phyloP scores from a whole-genome alignment of 2,888 invertebrate species.

The Oscheius onirici region DNA sequence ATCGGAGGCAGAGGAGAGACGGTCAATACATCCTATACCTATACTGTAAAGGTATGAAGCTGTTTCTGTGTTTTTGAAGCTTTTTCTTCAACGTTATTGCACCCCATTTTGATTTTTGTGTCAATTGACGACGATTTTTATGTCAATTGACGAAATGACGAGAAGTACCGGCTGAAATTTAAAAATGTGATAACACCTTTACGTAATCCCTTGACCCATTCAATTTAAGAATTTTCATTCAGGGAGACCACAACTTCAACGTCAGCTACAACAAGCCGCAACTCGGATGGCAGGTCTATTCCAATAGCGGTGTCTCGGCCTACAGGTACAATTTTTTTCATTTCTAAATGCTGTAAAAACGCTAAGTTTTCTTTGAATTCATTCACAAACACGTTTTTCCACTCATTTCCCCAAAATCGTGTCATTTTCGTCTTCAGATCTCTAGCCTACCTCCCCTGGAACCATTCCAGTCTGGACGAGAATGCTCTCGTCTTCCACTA shows the following conservation, averaged over 20 bases:
- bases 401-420: background rate
- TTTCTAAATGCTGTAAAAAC: no score
- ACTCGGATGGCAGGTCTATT: slow-evolving; percentile 75
- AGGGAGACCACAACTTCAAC: slow-evolving; percentile 83
- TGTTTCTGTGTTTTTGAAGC: no score
- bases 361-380: background rate
- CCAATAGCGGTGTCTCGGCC: slow-evolving; percentile 50
- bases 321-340: slow-evolving; percentile 39
- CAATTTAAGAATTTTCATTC: background rate
- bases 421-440: slow-evolving; percentile 47
- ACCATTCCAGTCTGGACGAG: slow-evolving; percentile 63
- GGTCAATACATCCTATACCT: slow-evolving; percentile 60
- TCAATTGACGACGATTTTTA: no score
- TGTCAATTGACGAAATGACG: no score
- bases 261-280: slow-evolving; percentile 86
- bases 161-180: no score
- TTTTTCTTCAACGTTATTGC: no score
- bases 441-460: slow-evolving; percentile 65
- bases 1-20: slow-evolving; percentile 65
- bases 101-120: no score
- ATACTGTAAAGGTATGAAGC: slow-evolving; percentile 54
- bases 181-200: no score
- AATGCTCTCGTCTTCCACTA: slow-evolving; percentile 62
- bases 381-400: background rate
- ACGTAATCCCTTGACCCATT: no score